Conservation (phyloP, 2,797 vertebrate genomes). For the Limnodromus scolopaceus region DNA sequence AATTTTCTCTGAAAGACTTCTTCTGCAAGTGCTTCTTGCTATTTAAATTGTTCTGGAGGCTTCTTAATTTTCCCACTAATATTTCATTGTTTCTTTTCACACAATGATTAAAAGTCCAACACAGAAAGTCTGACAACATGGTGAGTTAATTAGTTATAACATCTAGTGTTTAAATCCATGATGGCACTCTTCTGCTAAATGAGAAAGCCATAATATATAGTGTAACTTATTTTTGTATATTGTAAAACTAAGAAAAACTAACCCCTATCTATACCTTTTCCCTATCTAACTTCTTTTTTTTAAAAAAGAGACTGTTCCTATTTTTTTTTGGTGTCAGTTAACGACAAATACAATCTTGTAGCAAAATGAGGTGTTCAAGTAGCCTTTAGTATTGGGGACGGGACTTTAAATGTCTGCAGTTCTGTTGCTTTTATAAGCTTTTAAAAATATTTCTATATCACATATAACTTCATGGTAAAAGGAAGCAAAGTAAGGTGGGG, state of each 20-base stretch:
- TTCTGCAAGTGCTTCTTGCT: neutral
- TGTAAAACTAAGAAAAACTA: neutral
- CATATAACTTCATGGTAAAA: neutral
- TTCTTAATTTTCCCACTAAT: neutral
- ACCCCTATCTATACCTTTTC: neutral
- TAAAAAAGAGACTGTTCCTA: neutral
- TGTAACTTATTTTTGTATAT: slow-evolving; percentile 44
- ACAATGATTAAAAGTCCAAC: neutral
- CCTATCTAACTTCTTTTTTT: neutral
- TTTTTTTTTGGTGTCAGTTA: slow-evolving; percentile 5
- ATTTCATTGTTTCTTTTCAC: neutral
- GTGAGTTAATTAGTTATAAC: neutral
- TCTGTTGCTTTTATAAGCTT: neutral
- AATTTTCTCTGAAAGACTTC: neutral
- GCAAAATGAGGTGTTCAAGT: slow-evolving; percentile 12
- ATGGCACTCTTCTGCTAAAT: neutral
- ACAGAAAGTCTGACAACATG: neutral
- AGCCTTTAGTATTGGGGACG: neutral
- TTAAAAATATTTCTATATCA: neutral
- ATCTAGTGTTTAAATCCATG: neutral
- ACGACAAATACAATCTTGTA: slow-evolving; percentile 23
- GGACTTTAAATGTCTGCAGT: neutral
- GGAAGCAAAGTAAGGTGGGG: neutral
- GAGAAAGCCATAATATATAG: slow-evolving; percentile 36
- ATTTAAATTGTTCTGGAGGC: neutral